A percentile compares a stretch with the other conserved stretches of the same genome.
phyloP scores from a whole-genome alignment of 2,113 vertebrate species.

The Ceratotherium simum region DNA sequence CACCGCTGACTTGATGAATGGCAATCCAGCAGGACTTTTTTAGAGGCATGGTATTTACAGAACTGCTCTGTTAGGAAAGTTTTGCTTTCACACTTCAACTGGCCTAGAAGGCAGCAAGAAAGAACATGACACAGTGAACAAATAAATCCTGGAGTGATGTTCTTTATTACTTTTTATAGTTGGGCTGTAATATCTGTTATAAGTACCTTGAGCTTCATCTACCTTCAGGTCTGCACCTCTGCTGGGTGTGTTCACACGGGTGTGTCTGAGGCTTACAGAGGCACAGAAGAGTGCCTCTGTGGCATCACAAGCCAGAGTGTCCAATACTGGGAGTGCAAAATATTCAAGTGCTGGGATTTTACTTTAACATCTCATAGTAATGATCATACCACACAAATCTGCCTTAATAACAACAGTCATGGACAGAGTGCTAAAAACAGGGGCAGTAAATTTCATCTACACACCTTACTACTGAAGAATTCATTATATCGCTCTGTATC shows the following conservation, averaged over 20 bases:
- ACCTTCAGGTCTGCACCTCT: neutral
- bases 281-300: neutral
- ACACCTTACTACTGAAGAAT: neutral
- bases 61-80: constrained; percentile 13
- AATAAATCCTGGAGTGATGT: neutral
- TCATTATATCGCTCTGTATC: neutral
- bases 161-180: neutral
- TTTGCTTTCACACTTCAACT: neutral
- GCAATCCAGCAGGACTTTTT: neutral
- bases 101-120: neutral
- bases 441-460: neutral
- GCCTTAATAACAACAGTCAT: neutral
- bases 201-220: neutral
- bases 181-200: neutral
- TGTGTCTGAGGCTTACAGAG: neutral
- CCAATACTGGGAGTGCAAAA: neutral
- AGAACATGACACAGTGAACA: neutral
- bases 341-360: neutral
- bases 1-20: neutral
- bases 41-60: neutral
- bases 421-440: neutral
- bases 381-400: neutral
- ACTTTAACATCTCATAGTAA: neutral
- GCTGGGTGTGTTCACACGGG: neutral
- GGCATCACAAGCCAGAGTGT: neutral